Percentiles rank a stretch among this genome's conserved stretches.
These are phyloP conservation scores for Mystacornis crossleyi DNA, from an alignment of 2,113 vertebrate species.

Conservation along the genomic window DNA sequence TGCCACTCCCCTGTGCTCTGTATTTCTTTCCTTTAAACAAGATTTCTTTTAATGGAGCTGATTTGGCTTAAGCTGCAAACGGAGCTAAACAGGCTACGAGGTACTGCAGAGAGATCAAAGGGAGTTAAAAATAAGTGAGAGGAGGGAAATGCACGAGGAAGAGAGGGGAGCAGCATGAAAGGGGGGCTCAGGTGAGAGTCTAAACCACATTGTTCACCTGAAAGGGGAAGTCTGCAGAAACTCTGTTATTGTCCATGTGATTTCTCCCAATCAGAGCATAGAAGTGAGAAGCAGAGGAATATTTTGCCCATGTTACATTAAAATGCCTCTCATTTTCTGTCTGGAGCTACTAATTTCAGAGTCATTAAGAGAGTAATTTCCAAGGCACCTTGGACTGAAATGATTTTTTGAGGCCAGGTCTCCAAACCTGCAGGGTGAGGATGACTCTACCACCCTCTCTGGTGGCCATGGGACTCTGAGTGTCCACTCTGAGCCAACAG, in stretches of 20 bases:
- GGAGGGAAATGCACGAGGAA: not conserved
- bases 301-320: not conserved
- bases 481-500: not conserved
- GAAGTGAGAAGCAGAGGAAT: conserved; percentile 5
- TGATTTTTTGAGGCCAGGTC: not conserved
- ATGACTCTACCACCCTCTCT: not conserved
- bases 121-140: not conserved
- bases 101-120: not conserved
- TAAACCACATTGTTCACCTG: not conserved
- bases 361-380: conserved; percentile 17
- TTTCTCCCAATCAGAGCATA: not conserved
- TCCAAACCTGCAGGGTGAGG: not conserved
- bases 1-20: not conserved
- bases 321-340: conserved; percentile 54
- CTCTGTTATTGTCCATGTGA: not conserved
- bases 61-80: not conserved
- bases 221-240: not conserved
- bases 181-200: not conserved
- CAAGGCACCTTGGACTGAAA: not conserved
- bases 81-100: not conserved
- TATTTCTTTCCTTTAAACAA: not conserved
- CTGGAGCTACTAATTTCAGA: conserved; percentile 56
- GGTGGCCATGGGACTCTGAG: not conserved
- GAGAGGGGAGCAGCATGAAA: not conserved
- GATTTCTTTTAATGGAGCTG: not conserved